phyloP scores from a whole-genome alignment of 2,113 vertebrate species.

The Rattus norvegicus region DNA sequence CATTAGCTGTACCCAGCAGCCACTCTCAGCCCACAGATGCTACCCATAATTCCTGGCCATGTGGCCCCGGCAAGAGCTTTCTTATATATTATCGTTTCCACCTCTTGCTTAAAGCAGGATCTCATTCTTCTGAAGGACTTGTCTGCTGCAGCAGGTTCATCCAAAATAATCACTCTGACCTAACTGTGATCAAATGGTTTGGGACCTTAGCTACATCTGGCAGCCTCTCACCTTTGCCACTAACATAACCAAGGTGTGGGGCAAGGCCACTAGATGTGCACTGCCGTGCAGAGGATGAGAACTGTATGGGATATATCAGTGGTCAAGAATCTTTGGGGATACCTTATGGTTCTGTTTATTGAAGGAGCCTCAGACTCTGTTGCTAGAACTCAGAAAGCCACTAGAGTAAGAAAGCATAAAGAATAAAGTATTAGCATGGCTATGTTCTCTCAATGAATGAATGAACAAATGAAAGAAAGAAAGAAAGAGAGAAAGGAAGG shows the following conservation, averaged over 20 bases:
- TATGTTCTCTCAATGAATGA: not conserved
- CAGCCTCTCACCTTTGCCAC: not conserved
- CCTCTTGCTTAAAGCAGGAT: not conserved
- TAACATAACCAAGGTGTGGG: not conserved
- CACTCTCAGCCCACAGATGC: not conserved
- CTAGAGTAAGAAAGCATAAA: rapidly evolving
- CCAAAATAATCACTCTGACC: not conserved
- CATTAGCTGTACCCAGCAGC: not conserved
- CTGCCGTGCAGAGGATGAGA: not conserved
- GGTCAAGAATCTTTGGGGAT: too few relatives aligned
- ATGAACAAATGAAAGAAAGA: not conserved
- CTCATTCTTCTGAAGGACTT: not conserved
- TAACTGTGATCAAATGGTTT: not conserved
- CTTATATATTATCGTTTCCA: not conserved
- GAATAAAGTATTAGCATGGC: not conserved
- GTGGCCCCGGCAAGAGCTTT: not conserved
- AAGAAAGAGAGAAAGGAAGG: not conserved
- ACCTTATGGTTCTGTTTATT: not conserved
- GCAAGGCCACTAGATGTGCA: not conserved
- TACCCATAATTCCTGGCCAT: not conserved
- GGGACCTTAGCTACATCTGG: not conserved
- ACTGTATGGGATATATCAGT: not conserved
- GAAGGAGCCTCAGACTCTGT: not conserved
- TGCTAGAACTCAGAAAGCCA: not conserved
- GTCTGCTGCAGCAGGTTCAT: not conserved